Evolutionary conservation across 2,113 vertebrate species (phyloP).

Genomic region (Columba janthina): DNA sequence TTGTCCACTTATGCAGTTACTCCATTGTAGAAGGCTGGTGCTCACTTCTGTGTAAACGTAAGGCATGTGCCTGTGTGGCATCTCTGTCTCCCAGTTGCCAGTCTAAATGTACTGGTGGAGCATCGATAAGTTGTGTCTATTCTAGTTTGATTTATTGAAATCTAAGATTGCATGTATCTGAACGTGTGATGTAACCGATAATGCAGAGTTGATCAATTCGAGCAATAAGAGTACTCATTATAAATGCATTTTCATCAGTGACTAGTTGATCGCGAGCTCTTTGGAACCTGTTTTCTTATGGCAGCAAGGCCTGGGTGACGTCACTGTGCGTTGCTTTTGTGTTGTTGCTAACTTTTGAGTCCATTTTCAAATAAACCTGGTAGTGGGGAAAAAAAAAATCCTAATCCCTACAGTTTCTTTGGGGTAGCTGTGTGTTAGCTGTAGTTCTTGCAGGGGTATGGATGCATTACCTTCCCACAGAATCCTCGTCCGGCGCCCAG

Average conservation of each 20-base stretch:
- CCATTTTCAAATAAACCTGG: not conserved
- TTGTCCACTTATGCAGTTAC: too few species aligned
- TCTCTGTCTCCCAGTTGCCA: too few species aligned
- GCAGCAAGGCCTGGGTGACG: not conserved
- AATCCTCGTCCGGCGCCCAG: fast-evolving
- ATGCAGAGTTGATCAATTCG: not conserved
- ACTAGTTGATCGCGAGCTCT: not conserved
- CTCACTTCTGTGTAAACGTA: not conserved
- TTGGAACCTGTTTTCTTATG: not conserved
- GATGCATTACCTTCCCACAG: not conserved
- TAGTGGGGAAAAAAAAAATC: too few species aligned
- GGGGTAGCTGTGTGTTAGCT: not conserved
- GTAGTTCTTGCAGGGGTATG: not conserved
- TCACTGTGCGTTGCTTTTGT: not conserved
- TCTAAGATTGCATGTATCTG: not conserved
- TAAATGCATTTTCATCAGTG: not conserved
- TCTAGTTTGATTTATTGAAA: not conserved
- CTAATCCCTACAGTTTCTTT: not conserved
- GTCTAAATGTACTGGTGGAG: not conserved
- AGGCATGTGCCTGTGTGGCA: too few species aligned
- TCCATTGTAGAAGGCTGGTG: too few species aligned
- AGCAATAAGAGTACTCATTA: not conserved
- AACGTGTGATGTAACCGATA: too few species aligned
- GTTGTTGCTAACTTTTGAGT: not conserved
- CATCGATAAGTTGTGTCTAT: not conserved